These are phyloP conservation scores for Cryptotermes secundus DNA, from an alignment of 1,140 invertebrate genomes.

Conservation along the genomic window DNA sequence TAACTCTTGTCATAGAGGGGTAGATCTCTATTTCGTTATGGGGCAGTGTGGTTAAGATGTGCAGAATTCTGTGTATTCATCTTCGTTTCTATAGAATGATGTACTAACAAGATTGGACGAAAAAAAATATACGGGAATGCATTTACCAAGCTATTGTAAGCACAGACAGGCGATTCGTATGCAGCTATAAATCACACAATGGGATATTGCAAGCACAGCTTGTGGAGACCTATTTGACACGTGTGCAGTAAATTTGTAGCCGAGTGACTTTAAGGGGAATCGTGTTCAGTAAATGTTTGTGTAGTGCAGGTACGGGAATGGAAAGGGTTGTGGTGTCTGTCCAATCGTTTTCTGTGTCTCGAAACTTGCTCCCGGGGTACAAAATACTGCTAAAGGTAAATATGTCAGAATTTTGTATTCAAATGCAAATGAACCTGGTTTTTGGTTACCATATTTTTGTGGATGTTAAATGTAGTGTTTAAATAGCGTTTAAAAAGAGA, in stretches of 20 bases:
- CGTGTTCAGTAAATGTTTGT: background rate
- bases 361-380: background rate
- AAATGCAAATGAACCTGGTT: background rate
- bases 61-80: background rate
- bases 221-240: conserved; percentile 15
- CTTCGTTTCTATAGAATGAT: background rate
- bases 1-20: background rate
- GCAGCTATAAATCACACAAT: conserved; percentile 18
- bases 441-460: conserved; percentile 9
- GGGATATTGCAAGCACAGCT: background rate
- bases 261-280: background rate
- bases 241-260: background rate
- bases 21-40: background rate
- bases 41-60: background rate
- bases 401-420: conserved; percentile 2
- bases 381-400: conserved; percentile 3
- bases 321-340: background rate
- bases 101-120: background rate
- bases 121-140: background rate
- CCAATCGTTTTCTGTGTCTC: background rate
- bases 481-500: conserved; percentile 1
- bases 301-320: background rate
- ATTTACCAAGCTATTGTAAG: conserved; percentile 14
- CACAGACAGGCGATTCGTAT: background rate
- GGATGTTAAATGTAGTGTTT: background rate